phyloP scores from a whole-genome alignment of 2,113 vertebrate species.

The Pseudorhombus dupliciocellatus region DNA sequence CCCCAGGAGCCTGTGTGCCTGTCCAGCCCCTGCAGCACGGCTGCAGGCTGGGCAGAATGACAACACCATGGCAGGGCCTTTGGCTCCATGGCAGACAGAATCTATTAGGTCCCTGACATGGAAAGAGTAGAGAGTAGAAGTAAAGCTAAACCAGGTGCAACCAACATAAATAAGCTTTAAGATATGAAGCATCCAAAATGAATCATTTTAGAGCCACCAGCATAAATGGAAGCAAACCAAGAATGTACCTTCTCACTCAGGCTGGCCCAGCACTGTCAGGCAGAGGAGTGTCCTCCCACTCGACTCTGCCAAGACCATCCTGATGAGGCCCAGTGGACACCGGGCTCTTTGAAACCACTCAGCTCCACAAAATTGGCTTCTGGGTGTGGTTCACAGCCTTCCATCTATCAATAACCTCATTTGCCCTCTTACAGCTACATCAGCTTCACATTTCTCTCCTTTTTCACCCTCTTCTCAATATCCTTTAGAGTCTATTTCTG shows the following conservation, averaged over 20 bases:
- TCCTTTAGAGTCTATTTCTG: not conserved
- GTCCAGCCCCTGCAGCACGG: conserved; percentile 41
- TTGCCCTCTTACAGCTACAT: not conserved
- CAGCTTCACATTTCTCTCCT: not conserved
- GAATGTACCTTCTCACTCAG: too few species aligned
- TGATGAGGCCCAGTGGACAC: not conserved
- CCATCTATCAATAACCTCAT: not conserved
- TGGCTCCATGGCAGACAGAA: conserved; percentile 45
- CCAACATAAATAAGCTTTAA: conserved; percentile 1
- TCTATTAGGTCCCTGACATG: conserved; percentile 39
- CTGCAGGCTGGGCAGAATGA: conserved; percentile 56
- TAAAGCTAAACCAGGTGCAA: not conserved
- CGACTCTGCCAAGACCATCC: too few species aligned
- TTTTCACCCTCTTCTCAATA: not conserved
- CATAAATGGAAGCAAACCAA: too few species aligned
- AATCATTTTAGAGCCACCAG: not conserved
- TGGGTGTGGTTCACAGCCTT: not conserved
- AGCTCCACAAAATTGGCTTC: not conserved
- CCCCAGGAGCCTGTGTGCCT: conserved; percentile 32
- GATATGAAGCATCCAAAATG: not conserved
- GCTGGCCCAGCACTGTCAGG: too few species aligned
- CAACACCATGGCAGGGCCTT: conserved; percentile 46
- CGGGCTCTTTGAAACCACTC: not conserved
- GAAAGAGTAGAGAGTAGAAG: not conserved
- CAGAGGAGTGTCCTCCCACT: too few species aligned